These are phyloP conservation scores for Trissonchulus sp. DNA, from an alignment of 2,888 invertebrate species.

Conservation along the genomic window DNA sequence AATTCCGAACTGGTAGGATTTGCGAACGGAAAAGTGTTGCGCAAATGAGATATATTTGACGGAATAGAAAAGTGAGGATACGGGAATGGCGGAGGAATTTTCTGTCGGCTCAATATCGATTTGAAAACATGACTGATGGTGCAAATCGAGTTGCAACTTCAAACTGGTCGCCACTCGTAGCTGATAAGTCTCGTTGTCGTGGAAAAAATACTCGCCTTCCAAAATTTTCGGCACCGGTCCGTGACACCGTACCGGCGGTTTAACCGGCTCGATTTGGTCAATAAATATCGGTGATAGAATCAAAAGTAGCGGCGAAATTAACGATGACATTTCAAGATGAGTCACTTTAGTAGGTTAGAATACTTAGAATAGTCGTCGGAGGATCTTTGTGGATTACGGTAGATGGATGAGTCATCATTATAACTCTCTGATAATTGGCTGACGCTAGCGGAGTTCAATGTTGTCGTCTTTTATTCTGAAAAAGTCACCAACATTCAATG, in stretches of 20 bases:
- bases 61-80: conserved; percentile 2
- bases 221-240: conserved; percentile 21
- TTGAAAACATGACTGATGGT: conserved; percentile 24
- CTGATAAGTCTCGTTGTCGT: conserved; percentile 24
- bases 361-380: too few relatives aligned
- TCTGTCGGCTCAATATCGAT: neutral
- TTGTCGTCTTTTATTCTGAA: too few relatives aligned
- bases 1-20: conserved; percentile 4
- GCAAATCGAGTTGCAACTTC: conserved; percentile 9
- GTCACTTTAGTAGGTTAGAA: too few relatives aligned
- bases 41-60: neutral
- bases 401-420: too few relatives aligned
- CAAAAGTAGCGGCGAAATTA: too few relatives aligned
- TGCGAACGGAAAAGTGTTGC: neutral
- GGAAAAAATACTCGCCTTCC: conserved; percentile 25
- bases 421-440: too few relatives aligned
- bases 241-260: conserved; percentile 22
- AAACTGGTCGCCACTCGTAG: conserved; percentile 15
- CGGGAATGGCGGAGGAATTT: neutral
- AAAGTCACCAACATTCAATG: too few relatives aligned
- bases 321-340: too few relatives aligned
- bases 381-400: too few relatives aligned
- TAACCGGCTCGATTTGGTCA: neutral
- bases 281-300: too few relatives aligned
- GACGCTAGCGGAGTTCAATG: too few relatives aligned